Evolutionary conservation across 2,113 vertebrate species (phyloP).

Genomic region (Syngnathus floridae): DNA sequence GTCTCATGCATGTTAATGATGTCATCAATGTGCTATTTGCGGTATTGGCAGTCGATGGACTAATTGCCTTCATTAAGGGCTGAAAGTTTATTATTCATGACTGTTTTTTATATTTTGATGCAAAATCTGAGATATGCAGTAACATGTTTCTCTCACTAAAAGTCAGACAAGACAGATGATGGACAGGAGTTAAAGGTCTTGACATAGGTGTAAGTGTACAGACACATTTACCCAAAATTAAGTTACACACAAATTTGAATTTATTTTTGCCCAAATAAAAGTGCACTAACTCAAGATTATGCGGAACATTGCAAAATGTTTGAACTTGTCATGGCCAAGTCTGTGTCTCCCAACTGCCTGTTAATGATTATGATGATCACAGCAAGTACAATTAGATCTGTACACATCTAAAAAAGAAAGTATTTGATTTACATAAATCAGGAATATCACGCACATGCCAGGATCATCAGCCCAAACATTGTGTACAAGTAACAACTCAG

Average conservation of each 20-base stretch:
- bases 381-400: not conserved
- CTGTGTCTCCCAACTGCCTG: not conserved
- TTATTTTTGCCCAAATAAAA: not conserved
- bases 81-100: not conserved
- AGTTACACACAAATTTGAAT: not conserved
- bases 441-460: not conserved
- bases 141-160: not conserved
- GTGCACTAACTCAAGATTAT: not conserved
- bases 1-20: slow-evolving; percentile 1
- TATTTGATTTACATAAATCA: not conserved
- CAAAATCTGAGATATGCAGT: not conserved
- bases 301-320: not conserved
- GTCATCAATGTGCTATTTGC: not conserved
- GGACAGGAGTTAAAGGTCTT: not conserved
- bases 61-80: not conserved
- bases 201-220: not conserved
- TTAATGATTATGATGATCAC: not conserved
- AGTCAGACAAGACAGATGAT: not conserved
- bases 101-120: not conserved
- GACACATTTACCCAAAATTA: not conserved
- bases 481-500: not conserved
- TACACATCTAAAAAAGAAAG: not conserved
- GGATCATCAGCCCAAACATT: not conserved
- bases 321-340: not conserved
- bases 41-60: not conserved